Conservation (phyloP, 2,113 vertebrate genomes). For the Chlorodrepanis virens region DNA sequence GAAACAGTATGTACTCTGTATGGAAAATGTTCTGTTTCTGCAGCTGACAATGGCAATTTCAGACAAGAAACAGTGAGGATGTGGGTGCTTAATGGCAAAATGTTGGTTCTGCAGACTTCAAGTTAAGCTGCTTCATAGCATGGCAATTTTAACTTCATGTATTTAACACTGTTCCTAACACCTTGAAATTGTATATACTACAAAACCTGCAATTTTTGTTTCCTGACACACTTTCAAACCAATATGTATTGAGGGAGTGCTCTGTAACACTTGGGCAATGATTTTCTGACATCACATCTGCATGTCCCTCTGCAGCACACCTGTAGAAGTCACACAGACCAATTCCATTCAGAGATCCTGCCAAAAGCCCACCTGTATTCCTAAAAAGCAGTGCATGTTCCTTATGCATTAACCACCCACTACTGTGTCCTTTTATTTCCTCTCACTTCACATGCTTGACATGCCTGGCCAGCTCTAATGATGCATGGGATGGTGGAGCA, state of each 20-base stretch:
- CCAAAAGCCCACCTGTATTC: not conserved
- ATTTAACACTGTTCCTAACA: not conserved
- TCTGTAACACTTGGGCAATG: not conserved
- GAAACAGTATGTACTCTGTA: not conserved
- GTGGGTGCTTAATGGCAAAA: not conserved
- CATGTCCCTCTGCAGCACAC: not conserved
- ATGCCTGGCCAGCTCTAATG: not conserved
- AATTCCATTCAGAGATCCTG: not conserved
- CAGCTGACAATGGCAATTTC: not conserved
- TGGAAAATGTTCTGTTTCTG: not conserved
- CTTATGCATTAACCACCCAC: not conserved
- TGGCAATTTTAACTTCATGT: not conserved
- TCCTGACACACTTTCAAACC: not conserved
- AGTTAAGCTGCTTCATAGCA: not conserved
- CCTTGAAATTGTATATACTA: not conserved
- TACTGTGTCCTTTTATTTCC: not conserved
- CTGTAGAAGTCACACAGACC: not conserved
- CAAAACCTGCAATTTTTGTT: not conserved
- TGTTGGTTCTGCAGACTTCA: not conserved
- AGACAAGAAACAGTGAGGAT: not conserved
- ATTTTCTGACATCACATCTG: not conserved
- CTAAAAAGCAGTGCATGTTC: not conserved
- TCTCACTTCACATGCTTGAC: not conserved
- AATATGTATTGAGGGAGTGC: not conserved
- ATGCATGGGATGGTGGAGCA: not conserved